Conservation (phyloP, 1,140 invertebrate genomes). For the Caenorhabditis tropicalis region DNA sequence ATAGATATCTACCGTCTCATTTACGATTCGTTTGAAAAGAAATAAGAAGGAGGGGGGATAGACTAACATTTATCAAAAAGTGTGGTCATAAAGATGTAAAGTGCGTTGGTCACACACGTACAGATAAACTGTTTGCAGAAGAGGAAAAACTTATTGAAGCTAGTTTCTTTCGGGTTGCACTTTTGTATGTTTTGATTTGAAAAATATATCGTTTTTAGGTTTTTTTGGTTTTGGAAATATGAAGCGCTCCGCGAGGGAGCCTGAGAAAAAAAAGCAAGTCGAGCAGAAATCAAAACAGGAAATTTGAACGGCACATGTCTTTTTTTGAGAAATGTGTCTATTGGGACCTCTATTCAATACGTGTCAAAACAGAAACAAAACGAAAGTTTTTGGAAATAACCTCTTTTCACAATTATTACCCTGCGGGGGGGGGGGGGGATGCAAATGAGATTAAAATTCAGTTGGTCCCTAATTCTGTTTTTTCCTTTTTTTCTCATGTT, state of each 20-base stretch:
- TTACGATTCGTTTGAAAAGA: constrained; percentile 1
- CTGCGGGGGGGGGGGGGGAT: background rate
- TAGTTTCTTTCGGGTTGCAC: background rate
- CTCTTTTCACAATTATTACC: background rate
- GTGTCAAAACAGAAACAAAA: too few species aligned
- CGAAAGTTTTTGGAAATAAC: too few species aligned
- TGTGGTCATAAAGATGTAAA: constrained; percentile 35
- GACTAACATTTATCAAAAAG: constrained; percentile 39
- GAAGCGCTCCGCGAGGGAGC: too few species aligned
- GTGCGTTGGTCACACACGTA: constrained; percentile 8
- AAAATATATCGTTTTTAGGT: too few species aligned
- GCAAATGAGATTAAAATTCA: background rate
- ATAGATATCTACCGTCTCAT: constrained; percentile 4
- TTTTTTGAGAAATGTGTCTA: too few species aligned
- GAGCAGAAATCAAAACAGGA: too few species aligned
- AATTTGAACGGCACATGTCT: too few species aligned
- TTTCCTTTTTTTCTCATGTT: background rate
- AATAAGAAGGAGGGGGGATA: background rate
- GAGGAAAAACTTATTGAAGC: background rate
- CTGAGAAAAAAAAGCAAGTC: too few species aligned
- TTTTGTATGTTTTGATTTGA: too few species aligned
- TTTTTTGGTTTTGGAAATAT: too few species aligned
- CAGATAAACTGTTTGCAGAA: constrained; percentile 21
- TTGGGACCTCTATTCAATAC: too few species aligned
- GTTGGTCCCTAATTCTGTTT: background rate